Evolutionary conservation across 2,113 vertebrate genomes (phyloP).

Genomic region (Poeciliopsis occidentalis): DNA sequence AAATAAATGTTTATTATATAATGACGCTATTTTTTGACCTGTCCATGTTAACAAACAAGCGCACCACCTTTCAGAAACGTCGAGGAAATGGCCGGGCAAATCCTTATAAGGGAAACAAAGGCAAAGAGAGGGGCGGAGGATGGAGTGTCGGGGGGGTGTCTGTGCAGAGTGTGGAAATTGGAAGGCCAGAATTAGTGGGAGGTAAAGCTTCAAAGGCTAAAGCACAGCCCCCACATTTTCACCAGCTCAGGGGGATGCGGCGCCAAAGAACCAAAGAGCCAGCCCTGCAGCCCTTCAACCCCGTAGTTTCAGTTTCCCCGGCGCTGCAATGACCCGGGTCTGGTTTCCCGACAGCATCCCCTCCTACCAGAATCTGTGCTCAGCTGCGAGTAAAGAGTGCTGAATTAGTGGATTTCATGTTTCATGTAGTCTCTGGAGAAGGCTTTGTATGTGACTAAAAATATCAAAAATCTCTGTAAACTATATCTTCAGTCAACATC

Average conservation of each 20-base stretch:
- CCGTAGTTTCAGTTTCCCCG: slow-evolving; percentile 69
- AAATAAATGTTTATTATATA: not conserved
- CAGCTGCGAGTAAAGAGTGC: not conserved
- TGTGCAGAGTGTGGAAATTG: slow-evolving; percentile 85
- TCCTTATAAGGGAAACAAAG: slow-evolving; percentile 87
- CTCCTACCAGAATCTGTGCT: slow-evolving; percentile 40
- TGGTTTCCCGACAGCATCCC: slow-evolving; percentile 68
- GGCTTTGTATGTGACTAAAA: not conserved
- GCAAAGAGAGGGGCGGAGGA: slow-evolving; percentile 75
- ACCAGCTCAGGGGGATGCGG: slow-evolving; percentile 85
- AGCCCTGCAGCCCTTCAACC: slow-evolving; percentile 71
- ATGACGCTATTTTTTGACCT: slow-evolving; percentile 69
- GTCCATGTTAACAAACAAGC: slow-evolving; percentile 77
- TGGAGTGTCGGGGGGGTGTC: slow-evolving; percentile 60
- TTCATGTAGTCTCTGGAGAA: not conserved
- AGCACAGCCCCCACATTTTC: slow-evolving; percentile 85
- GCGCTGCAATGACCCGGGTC: slow-evolving; percentile 65
- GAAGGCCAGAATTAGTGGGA: slow-evolving; percentile 88
- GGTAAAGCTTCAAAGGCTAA: slow-evolving; percentile 87
- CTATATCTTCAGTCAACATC: not conserved
- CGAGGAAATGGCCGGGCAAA: slow-evolving; percentile 83
- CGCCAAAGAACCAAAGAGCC: slow-evolving; percentile 83
- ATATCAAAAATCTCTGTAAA: not conserved
- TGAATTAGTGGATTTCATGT: not conserved
- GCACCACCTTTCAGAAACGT: slow-evolving; percentile 77